Base-by-base conservation (phyloP, 2,113 vertebrate genomes). In the Polypterus bichir region DNA sequence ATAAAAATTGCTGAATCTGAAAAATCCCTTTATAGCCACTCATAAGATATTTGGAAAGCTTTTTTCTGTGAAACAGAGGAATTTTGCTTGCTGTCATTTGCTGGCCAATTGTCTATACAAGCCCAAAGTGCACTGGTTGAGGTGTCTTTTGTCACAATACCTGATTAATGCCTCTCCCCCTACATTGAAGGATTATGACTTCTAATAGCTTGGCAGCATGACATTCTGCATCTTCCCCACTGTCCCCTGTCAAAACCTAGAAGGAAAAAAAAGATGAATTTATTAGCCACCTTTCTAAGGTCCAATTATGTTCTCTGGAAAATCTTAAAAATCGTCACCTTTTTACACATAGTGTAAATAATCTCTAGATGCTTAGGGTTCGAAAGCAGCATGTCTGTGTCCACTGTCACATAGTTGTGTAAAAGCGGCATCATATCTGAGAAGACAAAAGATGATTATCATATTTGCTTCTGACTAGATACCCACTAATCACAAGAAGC, bases 351-450 rank as follows among this genome's bases (percentile, higher is more conserved):
- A 60, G 84, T 88, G 70, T 94, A 98, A 80, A 98, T 92, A 65
- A 97, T 88, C 79, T 98, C 96, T 59, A 98, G 76, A 71, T 98
- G 87, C 65, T 95, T 98, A 45, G 96, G 87, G 68, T 91, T 92
- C 60, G 92, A 91, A 9, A 98, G 73, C 52, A 98, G 85, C 71
- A 88, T 89, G 72, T 91, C 83, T 2, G 96, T 98, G 65, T 97
- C 96, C 69, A 98, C 87, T 1, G 94, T 98, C 69, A 98, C 86
- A n/a, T 98, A 98, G 79, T 98, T 98, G 79, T 98, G 94, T 75
- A 98, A 75, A 46, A 98, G 91, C 69, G 96, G 96, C 96, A 98
- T 98, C 96, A 98, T 98, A 77, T 98, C 96, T 98, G 81, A 47
- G 27, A 76, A 66, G 75, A 67, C 27, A 68, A 66, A 70, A 27